These are phyloP conservation scores for Amblyjoppa proteus DNA, from an alignment of 2,888 invertebrate species.

Conservation along the genomic window DNA sequence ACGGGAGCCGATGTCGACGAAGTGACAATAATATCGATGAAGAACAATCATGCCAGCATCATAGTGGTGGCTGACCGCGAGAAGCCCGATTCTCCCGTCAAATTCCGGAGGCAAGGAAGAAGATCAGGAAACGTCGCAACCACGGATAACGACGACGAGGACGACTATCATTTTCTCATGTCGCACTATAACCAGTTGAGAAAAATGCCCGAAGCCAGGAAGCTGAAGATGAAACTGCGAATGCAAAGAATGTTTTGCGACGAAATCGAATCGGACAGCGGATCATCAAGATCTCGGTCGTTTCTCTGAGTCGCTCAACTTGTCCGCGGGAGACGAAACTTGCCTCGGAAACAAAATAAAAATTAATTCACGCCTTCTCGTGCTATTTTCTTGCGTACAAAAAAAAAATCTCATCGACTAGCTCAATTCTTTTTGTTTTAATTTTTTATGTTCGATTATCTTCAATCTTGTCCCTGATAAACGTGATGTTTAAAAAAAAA, in stretches of 20 bases:
- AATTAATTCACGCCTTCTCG: neutral
- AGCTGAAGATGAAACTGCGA: slow-evolving; percentile 68
- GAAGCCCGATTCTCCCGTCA: neutral
- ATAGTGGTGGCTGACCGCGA: slow-evolving; percentile 9
- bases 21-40: slow-evolving; percentile 18
- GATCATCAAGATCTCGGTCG: slow-evolving; percentile 1
- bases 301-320: slow-evolving; percentile 12
- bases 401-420: neutral
- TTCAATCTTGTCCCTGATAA: neutral
- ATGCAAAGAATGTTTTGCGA: slow-evolving; percentile 67
- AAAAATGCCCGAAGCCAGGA: slow-evolving; percentile 60
- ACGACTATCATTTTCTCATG: slow-evolving; percentile 69
- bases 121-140: slow-evolving; percentile 12
- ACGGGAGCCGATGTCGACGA: neutral
- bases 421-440: neutral
- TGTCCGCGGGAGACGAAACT: neutral
- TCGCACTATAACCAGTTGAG: slow-evolving; percentile 63
- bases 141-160: slow-evolving; percentile 42
- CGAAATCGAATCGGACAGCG: slow-evolving; percentile 56
- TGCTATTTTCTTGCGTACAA: neutral
- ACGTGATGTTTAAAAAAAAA: neutral
- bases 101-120: slow-evolving; percentile 3
- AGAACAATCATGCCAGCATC: slow-evolving; percentile 32
- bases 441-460: neutral
- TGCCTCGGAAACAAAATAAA: neutral